Evolutionary conservation across 1,140 invertebrate species (phyloP), one percentile per base, ranked within the genome.

Genomic region (Drosophila miranda): DNA sequence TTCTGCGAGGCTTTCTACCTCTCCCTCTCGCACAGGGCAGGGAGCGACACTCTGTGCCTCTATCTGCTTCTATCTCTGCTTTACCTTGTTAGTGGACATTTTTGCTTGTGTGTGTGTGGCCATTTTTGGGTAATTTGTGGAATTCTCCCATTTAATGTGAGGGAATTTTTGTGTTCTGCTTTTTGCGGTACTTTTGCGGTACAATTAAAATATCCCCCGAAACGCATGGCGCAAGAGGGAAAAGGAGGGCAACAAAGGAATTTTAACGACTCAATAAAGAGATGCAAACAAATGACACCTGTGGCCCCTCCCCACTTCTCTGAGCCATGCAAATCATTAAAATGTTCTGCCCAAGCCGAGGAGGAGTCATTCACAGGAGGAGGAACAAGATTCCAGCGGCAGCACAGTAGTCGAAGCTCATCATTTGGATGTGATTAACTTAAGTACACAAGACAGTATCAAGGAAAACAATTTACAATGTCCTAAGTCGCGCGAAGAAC

Each of bases 401-500:
- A n/a, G 52, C 54, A 57, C 56, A 60, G 53, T 69, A 78, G 75
- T 79, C 76, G 81, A 46, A 44, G 54, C 77, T 81, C 70, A 81
- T 78, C 82, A 75, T 72, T 87, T 80, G 58, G 82, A 75, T 81
- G 81, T 81, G 81, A 86, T 86, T 86, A 86, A 87, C 73, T 86
- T 87, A 86, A 86, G 84, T 86, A 87, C 82, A 87, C 78, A 87
- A 86, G 77, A 75, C n/a, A n/a, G n/a, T n/a, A n/a, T n/a, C n/a
- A n/a, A n/a, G n/a, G n/a, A n/a, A n/a, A n/a, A n/a, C n/a, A n/a
- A n/a, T n/a, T n/a, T n/a, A n/a, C n/a, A n/a, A n/a, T n/a, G n/a
- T n/a, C n/a, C n/a, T n/a, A n/a, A n/a, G n/a, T n/a, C n/a, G n/a
- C n/a, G n/a, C n/a, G n/a, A n/a, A n/a, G n/a, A n/a, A n/a, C n/a